Evolutionary conservation across 2,797 vertebrate genomes (phyloP).

Genomic region (Sebastes diploproa): DNA sequence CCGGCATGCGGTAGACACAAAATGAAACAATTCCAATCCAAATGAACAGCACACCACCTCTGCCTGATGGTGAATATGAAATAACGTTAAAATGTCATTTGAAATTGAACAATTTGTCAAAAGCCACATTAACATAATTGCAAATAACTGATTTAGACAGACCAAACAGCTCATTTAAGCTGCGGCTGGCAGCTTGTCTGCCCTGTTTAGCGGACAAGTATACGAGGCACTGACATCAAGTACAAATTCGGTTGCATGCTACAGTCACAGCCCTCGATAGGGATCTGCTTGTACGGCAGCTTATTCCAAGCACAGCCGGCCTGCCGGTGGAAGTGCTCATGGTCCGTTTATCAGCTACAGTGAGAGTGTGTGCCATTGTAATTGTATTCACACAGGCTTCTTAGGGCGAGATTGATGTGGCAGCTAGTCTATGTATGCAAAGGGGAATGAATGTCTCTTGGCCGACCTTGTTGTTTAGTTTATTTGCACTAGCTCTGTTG

Average conservation of each 20-base stretch:
- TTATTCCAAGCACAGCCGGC: conserved; percentile 24
- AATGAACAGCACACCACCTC: background rate
- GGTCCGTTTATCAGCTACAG: conserved; percentile 51
- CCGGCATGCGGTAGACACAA: background rate
- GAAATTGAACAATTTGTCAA: conserved; percentile 53
- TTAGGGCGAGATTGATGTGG: conserved; percentile 62
- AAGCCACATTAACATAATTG: conserved; percentile 54
- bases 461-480: conserved; percentile 68
- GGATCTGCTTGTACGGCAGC: conserved; percentile 51
- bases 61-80: conserved; percentile 1
- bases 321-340: conserved; percentile 30
- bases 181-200: conserved; percentile 53
- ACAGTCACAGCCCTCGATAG: conserved; percentile 35
- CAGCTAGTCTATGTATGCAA: conserved; percentile 36
- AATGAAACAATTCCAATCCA: background rate
- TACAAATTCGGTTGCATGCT: background rate
- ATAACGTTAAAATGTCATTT: conserved; percentile 34
- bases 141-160: conserved; percentile 56
- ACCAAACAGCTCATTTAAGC: conserved; percentile 55
- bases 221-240: conserved; percentile 10
- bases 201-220: conserved; percentile 41
- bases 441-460: conserved; percentile 57
- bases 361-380: conserved; percentile 28
- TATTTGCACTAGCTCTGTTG: conserved; percentile 40
- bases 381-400: conserved; percentile 46